Evolutionary conservation across 2,797 vertebrate species (phyloP), one percentile per base, ranked within the genome.

Genomic region (Anabas testudineus): DNA sequence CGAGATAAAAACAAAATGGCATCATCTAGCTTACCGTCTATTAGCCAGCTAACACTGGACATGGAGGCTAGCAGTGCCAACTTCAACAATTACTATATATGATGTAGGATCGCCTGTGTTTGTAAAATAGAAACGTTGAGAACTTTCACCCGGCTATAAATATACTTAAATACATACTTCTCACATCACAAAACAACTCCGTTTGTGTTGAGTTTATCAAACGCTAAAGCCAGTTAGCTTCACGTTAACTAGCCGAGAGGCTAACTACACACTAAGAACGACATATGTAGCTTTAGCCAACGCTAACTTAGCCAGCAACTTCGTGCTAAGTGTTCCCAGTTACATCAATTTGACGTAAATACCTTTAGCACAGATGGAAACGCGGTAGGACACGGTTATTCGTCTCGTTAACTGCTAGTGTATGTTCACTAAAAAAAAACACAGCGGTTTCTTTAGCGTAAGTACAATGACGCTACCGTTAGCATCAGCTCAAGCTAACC

Each of bases 1-100:
- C 76, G 78, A 78, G 70, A 82, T 90, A 78, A 89, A 93, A 93
- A 93, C 93, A 94, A 94, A 94, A 94, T 94, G 93, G 93, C 92
- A 93, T 90, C 93, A 90, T 72, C 47, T 73, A 71, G 70, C 74
- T 71, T 78, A 66, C 65, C 57, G 58, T 62, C 14, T 19, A 36
- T 32, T 82, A 66, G 59, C 67, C 48, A 54, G 65, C 67, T 67
- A 89, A 79, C 85, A 58, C 60, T n/a, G 51, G 24, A 28, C 18
- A 53, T 16, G 24, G 22, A 10, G 18, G 48, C 36, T 48, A 71
- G 72, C 10, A n/a, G 3, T 30, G 42, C 37, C 14, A 74, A 70
- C 36, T 74, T 56, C 2, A 16, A 42, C 7, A n/a, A 28, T 2
- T 28, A 16, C 24, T 3, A 10, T 0, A 1, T 9, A 30, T 7